Conservation (phyloP, 2,888 invertebrate genomes). For the Amphipyra tragopoginis region DNA sequence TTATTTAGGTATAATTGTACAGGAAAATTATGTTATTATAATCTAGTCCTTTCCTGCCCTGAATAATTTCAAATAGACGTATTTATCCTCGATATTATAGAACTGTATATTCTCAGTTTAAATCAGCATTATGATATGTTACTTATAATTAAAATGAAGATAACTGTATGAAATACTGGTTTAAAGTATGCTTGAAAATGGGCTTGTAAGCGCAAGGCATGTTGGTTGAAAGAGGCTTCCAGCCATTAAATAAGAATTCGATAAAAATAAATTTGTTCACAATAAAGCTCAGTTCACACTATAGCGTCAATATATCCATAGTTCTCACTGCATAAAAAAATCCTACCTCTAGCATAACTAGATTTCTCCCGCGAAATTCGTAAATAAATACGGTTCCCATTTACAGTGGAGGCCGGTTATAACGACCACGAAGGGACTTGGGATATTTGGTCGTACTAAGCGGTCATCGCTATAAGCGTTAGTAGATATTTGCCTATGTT, state of each 20-base stretch:
- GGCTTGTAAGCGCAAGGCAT: slow-evolving; percentile 32
- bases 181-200: slow-evolving; percentile 30
- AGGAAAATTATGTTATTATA: slow-evolving; percentile 52
- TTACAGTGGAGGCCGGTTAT: too few species aligned
- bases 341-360: too few species aligned
- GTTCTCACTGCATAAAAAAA: background rate
- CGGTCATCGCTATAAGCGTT: too few species aligned
- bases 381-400: too few species aligned
- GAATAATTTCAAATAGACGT: slow-evolving; percentile 51
- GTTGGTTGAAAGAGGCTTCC: slow-evolving; percentile 35
- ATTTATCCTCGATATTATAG: slow-evolving; percentile 51
- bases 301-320: slow-evolving; percentile 3
- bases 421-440: too few species aligned
- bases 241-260: slow-evolving; percentile 35
- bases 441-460: too few species aligned
- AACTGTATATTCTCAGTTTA: slow-evolving; percentile 52
- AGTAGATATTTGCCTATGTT: too few species aligned
- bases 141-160: slow-evolving; percentile 15
- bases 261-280: slow-evolving; percentile 30
- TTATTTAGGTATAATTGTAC: slow-evolving; percentile 42
- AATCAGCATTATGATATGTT: slow-evolving; percentile 37
- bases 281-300: slow-evolving; percentile 24
- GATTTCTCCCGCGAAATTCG: too few species aligned
- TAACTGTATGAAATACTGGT: slow-evolving; percentile 36
- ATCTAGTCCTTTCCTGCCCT: slow-evolving; percentile 57